phyloP scores from a whole-genome alignment of 2,797 vertebrate genomes.

The Molossus alvarezi region DNA sequence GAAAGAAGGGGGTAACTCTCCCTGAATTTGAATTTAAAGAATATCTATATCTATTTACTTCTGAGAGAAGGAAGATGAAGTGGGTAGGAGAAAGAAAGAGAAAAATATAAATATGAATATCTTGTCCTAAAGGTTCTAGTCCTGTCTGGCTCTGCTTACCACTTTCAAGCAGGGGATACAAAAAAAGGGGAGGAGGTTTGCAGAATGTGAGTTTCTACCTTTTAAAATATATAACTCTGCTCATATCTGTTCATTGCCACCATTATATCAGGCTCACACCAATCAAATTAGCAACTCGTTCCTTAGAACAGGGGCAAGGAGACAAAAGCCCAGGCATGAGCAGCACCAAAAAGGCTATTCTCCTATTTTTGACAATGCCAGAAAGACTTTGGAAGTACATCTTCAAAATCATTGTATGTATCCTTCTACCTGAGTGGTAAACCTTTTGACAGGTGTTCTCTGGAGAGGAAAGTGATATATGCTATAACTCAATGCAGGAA shows the following conservation, averaged over 20 bases:
- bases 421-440: background rate
- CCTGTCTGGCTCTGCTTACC: background rate
- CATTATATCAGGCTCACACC: background rate
- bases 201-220: background rate
- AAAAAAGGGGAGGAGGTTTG: background rate
- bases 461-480: conserved; percentile 33
- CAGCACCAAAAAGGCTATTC: background rate
- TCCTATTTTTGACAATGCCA: background rate
- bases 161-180: conserved; percentile 30
- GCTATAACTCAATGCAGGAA: conserved; percentile 17
- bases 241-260: background rate
- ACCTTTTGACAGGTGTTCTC: conserved; percentile 9
- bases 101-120: background rate
- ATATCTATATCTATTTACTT: background rate
- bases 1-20: background rate
- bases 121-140: background rate
- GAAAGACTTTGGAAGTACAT: conserved; percentile 50
- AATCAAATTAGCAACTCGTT: conserved; percentile 9
- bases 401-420: conserved; percentile 37
- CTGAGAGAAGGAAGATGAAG: background rate
- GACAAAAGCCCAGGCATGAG: background rate
- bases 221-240: background rate
- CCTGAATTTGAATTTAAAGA: background rate
- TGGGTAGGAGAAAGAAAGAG: background rate
- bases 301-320: background rate